Base-by-base conservation (phyloP, 1,140 invertebrate species). In the Procambarus virginalis region DNA sequence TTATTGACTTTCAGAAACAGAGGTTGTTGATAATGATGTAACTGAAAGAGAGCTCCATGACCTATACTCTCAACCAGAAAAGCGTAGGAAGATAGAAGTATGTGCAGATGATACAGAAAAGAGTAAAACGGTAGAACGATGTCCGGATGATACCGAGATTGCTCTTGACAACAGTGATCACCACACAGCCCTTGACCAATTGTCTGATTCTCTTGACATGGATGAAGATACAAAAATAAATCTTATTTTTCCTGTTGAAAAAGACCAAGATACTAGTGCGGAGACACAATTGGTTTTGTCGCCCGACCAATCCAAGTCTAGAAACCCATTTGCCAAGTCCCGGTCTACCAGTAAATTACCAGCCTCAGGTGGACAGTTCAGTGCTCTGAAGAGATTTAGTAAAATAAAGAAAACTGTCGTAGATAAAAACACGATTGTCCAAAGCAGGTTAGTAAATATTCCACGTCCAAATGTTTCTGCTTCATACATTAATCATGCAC, bases 291-390 rank as follows among this genome's bases (percentile, higher is more conserved):
- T 5, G 6, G 17, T 1, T 58, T 75, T 49, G 45, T 49, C 70
- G 49, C n/a, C 68, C 73, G 80, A 77, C 14, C 14, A 20, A 3
- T 14, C 8, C 4, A 89, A 46, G 20, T 76, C 55, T 2, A 89
- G 45, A 77, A 89, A 89, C 55, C 79, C 80, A 55, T 89, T 89
- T 89, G 86, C 79, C 22, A 89, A 89, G 45, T 22, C 51, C 12
- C 12, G 60, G 4, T 49, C 46, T 20, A 34, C 49, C 64, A n/a
- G 20, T 46, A 89, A 83, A 45, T 49, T 14, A 22, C 3, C 8
- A 55, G 20, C 2, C 45, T 10, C 86, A 20, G 73, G 45, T 12
- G 58, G 22, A 17, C 64, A 83, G n/a, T 89, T 81, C 34, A 89
- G 80, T 64, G 79, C 86, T 22, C 45, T 88, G 12, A 83, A 83